Base-by-base conservation (phyloP, 2,797 vertebrate species). In the Coregonus sp. region DNA sequence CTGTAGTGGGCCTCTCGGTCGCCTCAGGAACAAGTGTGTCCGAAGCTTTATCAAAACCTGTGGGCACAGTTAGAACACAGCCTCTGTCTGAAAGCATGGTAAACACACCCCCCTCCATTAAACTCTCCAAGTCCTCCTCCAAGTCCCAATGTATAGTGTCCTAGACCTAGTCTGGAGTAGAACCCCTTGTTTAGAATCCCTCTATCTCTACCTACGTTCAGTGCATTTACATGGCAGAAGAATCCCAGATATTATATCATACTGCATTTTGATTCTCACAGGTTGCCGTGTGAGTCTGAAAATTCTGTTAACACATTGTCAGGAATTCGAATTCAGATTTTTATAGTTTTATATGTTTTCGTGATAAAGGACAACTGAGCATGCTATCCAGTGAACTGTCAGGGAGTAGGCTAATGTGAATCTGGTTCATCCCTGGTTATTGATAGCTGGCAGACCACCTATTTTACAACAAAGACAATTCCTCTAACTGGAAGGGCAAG, bases 121-220 rank as follows among this genome's bases (percentile, higher is more conserved):
- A 78, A 14, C 76, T 75, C 86, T 84, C 91, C 89, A 86, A 83
- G 50, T 5, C 89, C 74, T 31, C 85, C 85, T 59, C 89, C 69
- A 78, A 77, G 80, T 31, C 84, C 79, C 89, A 89, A 86, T 95
- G 94, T 70, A 86, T 93, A 65, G 81, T 95, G 80, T 94, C 92
- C 80, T 95, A 95, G 87, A 81, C 70, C 72, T 91, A 87, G 81
- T 35, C 73, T 59, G 47, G 33, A 40, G 29, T 25, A 50, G 20
- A 50, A 47, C 61, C 3, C 33, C 1, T 37, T 70, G 75, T 37
- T 75, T 68, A 59, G 83, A 73, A 3, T 37, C 75, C 54, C 29
- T 81, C 37, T n/a, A 37, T 51, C 29, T 5, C 56, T 35, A 11
- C 68, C 61, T 56, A 76, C 6, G 33, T 0, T 84, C 84, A 79